Evolutionary conservation across 2,113 vertebrate genomes (phyloP).

Genomic region (Polyodon spathula): DNA sequence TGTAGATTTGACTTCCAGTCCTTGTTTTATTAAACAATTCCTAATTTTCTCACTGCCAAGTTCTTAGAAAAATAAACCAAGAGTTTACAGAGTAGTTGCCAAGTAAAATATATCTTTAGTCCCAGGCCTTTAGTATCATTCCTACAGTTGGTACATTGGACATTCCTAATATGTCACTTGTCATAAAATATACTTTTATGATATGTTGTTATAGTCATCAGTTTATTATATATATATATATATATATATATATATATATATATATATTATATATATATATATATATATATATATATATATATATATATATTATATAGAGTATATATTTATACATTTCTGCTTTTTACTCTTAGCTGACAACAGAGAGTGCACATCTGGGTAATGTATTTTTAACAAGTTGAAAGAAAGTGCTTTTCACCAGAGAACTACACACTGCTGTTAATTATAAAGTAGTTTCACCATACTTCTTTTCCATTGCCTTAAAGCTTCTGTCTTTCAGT

Average conservation of each 20-base stretch:
- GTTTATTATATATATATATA: constrained; percentile 47
- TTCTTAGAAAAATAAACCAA: constrained; percentile 39
- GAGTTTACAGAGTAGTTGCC: constrained; percentile 28
- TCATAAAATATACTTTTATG: constrained; percentile 22
- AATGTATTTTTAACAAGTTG: constrained; percentile 64
- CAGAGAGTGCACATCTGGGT: constrained; percentile 72
- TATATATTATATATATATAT: constrained; percentile 51
- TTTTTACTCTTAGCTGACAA: constrained; percentile 51
- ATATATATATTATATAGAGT: constrained; percentile 50
- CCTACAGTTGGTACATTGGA: constrained; percentile 23
- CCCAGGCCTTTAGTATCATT: constrained; percentile 26
- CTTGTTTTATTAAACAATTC: constrained; percentile 27
- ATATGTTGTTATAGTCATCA: constrained; percentile 24
- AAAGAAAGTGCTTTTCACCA: constrained; percentile 58
- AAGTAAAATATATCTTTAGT: constrained; percentile 32
- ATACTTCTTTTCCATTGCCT: constrained; percentile 48
- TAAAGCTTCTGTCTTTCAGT: constrained; percentile 51
- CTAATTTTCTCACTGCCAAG: constrained; percentile 22
- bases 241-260: constrained; percentile 38
- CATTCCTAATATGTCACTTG: constrained; percentile 21
- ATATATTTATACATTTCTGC: constrained; percentile 41
- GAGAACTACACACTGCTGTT: constrained; percentile 51
- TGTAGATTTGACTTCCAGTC: constrained; percentile 8
- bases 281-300: constrained; percentile 46
- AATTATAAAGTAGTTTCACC: constrained; percentile 56